Evolutionary conservation across 2,113 vertebrate species (phyloP), one percentile per base, ranked within the genome.

Genomic region (Bubo bubo): DNA sequence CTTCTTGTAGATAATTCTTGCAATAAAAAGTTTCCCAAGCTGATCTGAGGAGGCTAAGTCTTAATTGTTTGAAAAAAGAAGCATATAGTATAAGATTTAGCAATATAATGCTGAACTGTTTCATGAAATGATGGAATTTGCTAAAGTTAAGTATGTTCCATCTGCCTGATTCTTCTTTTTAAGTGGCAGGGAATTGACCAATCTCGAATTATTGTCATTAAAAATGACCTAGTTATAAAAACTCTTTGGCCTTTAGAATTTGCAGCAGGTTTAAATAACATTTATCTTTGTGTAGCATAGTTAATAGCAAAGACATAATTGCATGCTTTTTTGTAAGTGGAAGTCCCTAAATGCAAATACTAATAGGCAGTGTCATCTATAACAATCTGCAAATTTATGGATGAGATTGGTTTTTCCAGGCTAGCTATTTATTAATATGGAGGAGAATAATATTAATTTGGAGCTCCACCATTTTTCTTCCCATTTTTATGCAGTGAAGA

Each of bases 271-370:
- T 94, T 94, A 94, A 92, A 52, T 89, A 95, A 67, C 76, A 63
- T 93, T 82, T 93, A 92, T 97, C 92, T 92, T 92, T 85, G 43
- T 87, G 35, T 87, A 66, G 39, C 37, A 14, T 56, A 75, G 70
- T 94, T 96, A 93, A 82, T 94, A 95, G 70, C 89, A 76, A 95
- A 79, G 86, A 72, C 43, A 79, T 95, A 96, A 95, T 91, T 91
- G 71, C 84, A 73, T 73, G 70, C 39, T 85, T 45, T 87, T 92
- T 71, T 94, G 16, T 85, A 91, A 90, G 77, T 91, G 74, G n/a
- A 86, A 93, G 77, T 93, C 70, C 58, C 67, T 91, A 91, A 94
- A 89, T 91, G 80, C 86, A 93, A 87, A 82, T 90, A 93, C 28
- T 95, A 93, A 95, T 93, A 95, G 73, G 58, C 83, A 85, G 34